A percentile compares a stretch with the other conserved stretches of the same genome.
Evolutionary conservation across 2,888 invertebrate genomes (phyloP).

Genomic region (Eupithecia centaureata): DNA sequence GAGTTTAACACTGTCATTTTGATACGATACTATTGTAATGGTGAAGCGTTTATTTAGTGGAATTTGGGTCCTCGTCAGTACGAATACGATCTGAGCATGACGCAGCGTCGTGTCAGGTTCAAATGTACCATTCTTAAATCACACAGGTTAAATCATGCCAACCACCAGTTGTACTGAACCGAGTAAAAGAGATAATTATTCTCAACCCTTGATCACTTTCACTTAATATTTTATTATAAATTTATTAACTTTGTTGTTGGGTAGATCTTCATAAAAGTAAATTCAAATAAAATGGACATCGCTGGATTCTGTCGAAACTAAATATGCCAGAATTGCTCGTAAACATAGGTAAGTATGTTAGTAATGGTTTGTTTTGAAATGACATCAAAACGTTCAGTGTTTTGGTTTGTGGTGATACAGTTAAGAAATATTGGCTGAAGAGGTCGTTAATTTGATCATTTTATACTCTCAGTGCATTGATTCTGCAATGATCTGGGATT

Average conservation of each 20-base stretch:
- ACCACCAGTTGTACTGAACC: not conserved
- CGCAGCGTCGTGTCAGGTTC: too few species aligned
- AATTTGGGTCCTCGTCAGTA: too few species aligned
- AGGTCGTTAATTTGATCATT: conserved; percentile 8
- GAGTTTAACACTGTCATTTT: too few species aligned
- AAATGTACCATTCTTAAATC: too few species aligned
- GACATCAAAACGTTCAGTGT: conserved; percentile 11
- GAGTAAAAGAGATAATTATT: not conserved
- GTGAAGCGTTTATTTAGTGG: too few species aligned
- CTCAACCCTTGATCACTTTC: not conserved
- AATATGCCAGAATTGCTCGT: conserved; percentile 3
- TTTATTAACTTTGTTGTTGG: not conserved
- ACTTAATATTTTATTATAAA: too few species aligned
- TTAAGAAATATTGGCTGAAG: conserved; percentile 9
- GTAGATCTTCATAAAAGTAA: not conserved
- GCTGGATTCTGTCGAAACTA: conserved; percentile 1
- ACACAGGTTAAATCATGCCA: not conserved
- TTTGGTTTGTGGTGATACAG: conserved; percentile 8
- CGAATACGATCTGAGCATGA: too few species aligned
- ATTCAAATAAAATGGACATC: not conserved
- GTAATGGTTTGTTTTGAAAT: conserved; percentile 13
- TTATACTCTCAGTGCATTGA: conserved; percentile 10
- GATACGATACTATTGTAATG: too few species aligned
- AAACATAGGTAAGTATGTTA: conserved; percentile 5
- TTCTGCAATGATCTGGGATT: not conserved